A percentile compares a stretch with the other conserved stretches of the same genome.
Evolutionary conservation across 2,113 vertebrate species (phyloP).

Genomic region (Lepus americanus): DNA sequence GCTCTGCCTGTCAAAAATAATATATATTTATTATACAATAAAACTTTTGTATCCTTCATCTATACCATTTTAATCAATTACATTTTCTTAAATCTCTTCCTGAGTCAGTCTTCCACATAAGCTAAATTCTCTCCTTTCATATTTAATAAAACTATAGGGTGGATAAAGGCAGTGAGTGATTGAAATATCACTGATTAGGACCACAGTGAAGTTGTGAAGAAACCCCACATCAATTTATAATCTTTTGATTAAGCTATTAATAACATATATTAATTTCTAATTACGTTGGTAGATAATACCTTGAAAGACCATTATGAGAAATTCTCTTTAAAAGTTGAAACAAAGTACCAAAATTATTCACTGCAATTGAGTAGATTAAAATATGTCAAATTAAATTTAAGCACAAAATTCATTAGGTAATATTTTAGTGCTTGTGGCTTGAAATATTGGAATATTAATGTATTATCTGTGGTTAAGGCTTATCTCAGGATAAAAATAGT

Average conservation of each 20-base stretch:
- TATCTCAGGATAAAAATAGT: conserved; percentile 49
- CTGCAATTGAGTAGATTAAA: conserved; percentile 62
- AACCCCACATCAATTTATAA: neutral
- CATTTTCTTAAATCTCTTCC: neutral
- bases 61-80: neutral
- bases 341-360: conserved; percentile 69
- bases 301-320: conserved; percentile 48
- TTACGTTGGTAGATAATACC: conserved; percentile 24
- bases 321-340: conserved; percentile 47
- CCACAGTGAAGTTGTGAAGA: neutral
- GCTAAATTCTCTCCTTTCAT: neutral
- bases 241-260: conserved; percentile 29
- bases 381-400: conserved; percentile 63
- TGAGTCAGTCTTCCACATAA: neutral
- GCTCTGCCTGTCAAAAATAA: too few species aligned
- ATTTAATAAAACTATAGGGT: neutral
- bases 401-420: conserved; percentile 65
- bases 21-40: neutral
- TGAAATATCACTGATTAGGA: conserved; percentile 21
- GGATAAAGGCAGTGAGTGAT: neutral
- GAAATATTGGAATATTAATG: conserved; percentile 74
- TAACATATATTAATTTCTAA: conserved; percentile 49
- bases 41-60: neutral
- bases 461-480: conserved; percentile 50
- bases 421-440: conserved; percentile 72